phyloP scores from a whole-genome alignment of 2,888 invertebrate genomes.

The Chrysina gloriosa region DNA sequence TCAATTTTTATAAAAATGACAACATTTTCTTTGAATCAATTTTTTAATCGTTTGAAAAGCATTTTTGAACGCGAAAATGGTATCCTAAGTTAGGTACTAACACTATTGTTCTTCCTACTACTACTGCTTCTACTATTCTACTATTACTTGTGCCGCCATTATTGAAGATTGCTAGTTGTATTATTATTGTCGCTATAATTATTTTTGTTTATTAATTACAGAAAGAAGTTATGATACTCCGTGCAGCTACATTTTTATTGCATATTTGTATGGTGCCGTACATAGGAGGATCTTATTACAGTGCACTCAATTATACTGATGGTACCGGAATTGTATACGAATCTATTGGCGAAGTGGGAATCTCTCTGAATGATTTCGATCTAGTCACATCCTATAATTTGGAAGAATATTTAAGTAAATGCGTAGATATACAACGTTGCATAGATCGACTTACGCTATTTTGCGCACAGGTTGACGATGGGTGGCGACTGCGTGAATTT shows the following conservation, averaged over 20 bases:
- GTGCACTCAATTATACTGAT: not conserved
- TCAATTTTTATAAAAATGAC: too few relatives aligned
- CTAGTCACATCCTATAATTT: constrained; percentile 19
- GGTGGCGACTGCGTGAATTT: not conserved
- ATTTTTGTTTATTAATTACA: too few relatives aligned
- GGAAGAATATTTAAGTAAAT: not conserved
- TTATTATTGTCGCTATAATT: too few relatives aligned
- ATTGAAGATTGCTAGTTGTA: too few relatives aligned
- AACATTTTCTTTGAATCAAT: too few relatives aligned
- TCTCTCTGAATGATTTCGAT: constrained; percentile 19
- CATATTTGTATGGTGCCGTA: not conserved
- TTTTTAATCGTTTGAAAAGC: too few relatives aligned
- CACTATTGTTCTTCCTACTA: too few relatives aligned
- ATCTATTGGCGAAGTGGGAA: constrained; percentile 4
- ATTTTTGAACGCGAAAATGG: too few relatives aligned
- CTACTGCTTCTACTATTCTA: too few relatives aligned
- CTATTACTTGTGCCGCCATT: too few relatives aligned
- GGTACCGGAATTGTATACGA: constrained; percentile 13
- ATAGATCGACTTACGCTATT: not conserved
- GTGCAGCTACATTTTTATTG: not conserved
- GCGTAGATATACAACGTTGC: not conserved
- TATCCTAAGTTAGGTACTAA: too few relatives aligned
- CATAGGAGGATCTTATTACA: not conserved
- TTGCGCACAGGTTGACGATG: not conserved
- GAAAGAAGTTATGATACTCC: too few relatives aligned